Conservation (phyloP, 2,113 vertebrate genomes). For the Origma solitaria region DNA sequence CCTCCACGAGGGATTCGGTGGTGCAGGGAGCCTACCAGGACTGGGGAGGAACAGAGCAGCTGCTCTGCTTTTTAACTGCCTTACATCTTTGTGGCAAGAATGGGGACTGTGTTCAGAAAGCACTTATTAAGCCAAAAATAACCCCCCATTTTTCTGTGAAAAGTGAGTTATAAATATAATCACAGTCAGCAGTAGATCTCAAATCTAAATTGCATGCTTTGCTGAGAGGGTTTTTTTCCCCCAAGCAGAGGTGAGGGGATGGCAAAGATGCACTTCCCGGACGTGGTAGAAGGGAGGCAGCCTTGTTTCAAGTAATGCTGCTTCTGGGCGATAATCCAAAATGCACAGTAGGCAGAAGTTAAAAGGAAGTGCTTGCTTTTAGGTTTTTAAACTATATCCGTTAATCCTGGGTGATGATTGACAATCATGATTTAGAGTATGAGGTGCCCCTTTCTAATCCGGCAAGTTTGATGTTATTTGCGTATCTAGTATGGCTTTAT, state of each 20-base stretch:
- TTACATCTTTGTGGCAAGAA: slow-evolving; percentile 51
- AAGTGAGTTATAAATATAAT: slow-evolving; percentile 52
- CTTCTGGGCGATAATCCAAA: slow-evolving; percentile 80
- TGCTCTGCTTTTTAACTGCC: slow-evolving; percentile 54
- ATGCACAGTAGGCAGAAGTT: slow-evolving; percentile 83
- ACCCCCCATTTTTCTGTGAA: slow-evolving; percentile 62
- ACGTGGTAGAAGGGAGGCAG: slow-evolving; percentile 86
- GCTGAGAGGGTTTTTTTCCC: neutral
- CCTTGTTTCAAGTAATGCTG: slow-evolving; percentile 89
- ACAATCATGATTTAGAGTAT: slow-evolving; percentile 99
- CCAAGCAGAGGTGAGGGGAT: slow-evolving; percentile 33
- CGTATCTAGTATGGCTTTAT: slow-evolving; percentile 95
- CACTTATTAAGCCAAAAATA: slow-evolving; percentile 64
- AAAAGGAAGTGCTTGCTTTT: slow-evolving; percentile 98
- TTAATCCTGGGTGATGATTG: slow-evolving; percentile 99
- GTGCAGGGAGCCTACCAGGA: neutral
- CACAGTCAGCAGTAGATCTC: slow-evolving; percentile 52
- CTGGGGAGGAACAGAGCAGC: neutral
- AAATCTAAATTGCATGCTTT: slow-evolving; percentile 59
- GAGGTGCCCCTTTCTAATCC: slow-evolving; percentile 99
- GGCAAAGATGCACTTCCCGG: slow-evolving; percentile 68
- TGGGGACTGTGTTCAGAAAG: slow-evolving; percentile 46
- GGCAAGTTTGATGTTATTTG: slow-evolving; percentile 99
- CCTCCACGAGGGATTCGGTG: neutral
- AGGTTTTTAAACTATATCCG: slow-evolving; percentile 99